Conservation (phyloP, 2,113 vertebrate species). For the Macquaria australasica region DNA sequence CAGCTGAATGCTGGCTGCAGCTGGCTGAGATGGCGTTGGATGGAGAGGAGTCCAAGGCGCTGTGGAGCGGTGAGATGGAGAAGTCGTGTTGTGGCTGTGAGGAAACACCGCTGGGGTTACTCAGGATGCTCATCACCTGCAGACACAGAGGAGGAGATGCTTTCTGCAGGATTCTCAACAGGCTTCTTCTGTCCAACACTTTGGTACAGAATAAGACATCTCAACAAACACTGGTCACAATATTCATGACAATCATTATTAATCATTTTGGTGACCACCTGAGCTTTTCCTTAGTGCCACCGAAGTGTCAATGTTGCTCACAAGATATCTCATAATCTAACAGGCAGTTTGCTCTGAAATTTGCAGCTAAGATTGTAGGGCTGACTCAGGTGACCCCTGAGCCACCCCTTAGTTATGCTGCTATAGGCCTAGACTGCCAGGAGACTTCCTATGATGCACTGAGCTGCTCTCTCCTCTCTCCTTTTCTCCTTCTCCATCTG, state of each 20-base stretch:
- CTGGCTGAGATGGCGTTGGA: conserved; percentile 91
- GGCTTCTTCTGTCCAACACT: not conserved
- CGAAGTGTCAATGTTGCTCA: not conserved
- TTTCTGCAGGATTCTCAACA: not conserved
- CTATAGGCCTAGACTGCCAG: no score
- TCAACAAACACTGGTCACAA: not conserved
- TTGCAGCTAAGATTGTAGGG: not conserved
- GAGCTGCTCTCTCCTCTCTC: no score
- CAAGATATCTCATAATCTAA: not conserved
- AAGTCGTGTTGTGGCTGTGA: conserved; percentile 94
- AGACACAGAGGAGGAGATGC: conserved; percentile 23
- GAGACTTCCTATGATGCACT: no score
- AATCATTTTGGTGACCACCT: not conserved
- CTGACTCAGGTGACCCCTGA: no score
- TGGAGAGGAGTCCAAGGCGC: conserved; percentile 87
- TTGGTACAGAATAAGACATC: not conserved
- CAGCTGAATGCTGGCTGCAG: conserved; percentile 93
- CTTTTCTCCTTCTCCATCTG: no score
- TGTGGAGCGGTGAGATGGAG: conserved; percentile 95
- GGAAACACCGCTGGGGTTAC: conserved; percentile 90
- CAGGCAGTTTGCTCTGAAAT: not conserved
- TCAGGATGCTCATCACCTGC: conserved; percentile 98
- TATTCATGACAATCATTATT: not conserved
- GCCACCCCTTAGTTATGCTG: no score
- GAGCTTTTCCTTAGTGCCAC: not conserved